Percentiles rank a stretch among this genome's conserved stretches.
Conservation (phyloP, 2,797 vertebrate genomes). For the Strix occidentalis region DNA sequence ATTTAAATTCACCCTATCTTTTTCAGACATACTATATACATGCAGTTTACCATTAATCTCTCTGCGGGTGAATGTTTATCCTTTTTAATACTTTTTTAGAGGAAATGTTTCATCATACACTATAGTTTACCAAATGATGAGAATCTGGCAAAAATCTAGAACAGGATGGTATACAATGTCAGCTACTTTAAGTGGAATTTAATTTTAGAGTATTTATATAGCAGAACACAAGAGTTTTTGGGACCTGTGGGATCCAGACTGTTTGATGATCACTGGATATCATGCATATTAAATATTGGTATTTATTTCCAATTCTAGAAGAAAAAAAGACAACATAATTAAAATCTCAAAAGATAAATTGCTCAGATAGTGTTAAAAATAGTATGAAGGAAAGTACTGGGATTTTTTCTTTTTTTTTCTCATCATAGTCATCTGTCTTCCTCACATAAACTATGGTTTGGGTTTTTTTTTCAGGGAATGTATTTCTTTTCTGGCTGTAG, state of each 20-base stretch:
- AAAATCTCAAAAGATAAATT: not conserved
- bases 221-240: not conserved
- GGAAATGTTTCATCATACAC: not conserved
- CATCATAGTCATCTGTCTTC: not conserved
- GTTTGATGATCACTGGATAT: not conserved
- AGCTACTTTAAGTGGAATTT: not conserved
- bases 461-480: not conserved
- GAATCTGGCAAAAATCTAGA: not conserved
- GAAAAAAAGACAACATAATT: not conserved
- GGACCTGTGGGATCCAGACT: not conserved
- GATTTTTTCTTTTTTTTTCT: not conserved
- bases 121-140: not conserved
- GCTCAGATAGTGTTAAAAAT: not conserved
- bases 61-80: not conserved
- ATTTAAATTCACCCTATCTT: not conserved
- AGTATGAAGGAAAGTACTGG: not conserved
- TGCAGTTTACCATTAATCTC: not conserved
- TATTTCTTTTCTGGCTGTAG: not conserved
- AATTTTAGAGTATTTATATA: not conserved
- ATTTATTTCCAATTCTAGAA: not conserved
- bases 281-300: not conserved
- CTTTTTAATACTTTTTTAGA: not conserved
- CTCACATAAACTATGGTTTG: not conserved
- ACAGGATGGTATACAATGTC: not conserved
- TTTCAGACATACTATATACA: not conserved